Conservation (phyloP, 2,888 invertebrate genomes). For the Mythimna impura region DNA sequence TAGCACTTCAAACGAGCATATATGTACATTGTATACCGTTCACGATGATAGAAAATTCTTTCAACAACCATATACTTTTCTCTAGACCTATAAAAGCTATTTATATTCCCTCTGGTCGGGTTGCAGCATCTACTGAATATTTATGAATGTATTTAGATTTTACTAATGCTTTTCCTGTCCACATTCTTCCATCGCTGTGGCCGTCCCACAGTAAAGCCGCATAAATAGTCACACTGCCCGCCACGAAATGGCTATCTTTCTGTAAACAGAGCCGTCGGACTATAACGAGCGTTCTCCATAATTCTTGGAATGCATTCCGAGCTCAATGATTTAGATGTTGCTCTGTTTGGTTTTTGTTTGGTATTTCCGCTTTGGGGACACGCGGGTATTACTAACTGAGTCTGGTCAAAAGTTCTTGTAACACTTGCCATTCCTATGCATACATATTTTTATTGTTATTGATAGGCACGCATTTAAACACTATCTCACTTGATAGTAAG, state of each 20-base stretch:
- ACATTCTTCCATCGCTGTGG: constrained; percentile 16
- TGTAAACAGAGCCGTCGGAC: constrained; percentile 22
- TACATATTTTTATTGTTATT: background rate
- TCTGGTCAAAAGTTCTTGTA: background rate
- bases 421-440: background rate
- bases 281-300: constrained; percentile 33
- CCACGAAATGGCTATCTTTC: constrained; percentile 25
- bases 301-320: constrained; percentile 48
- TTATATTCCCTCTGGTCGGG: background rate
- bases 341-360: constrained; percentile 29
- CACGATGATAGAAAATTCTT: background rate
- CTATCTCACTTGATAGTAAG: too few relatives aligned
- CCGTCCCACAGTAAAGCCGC: constrained; percentile 3
- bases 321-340: constrained; percentile 54
- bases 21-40: background rate
- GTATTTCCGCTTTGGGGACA: constrained; percentile 28
- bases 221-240: background rate
- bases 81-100: background rate
- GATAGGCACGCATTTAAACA: too few relatives aligned
- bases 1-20: background rate
- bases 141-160: constrained; percentile 1
- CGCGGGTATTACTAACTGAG: background rate
- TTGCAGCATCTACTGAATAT: constrained; percentile 11
- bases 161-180: background rate
- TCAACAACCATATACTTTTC: background rate